These are phyloP conservation scores for Alaudala cheleensis DNA, from an alignment of 2,113 vertebrate genomes.

Conservation along the genomic window DNA sequence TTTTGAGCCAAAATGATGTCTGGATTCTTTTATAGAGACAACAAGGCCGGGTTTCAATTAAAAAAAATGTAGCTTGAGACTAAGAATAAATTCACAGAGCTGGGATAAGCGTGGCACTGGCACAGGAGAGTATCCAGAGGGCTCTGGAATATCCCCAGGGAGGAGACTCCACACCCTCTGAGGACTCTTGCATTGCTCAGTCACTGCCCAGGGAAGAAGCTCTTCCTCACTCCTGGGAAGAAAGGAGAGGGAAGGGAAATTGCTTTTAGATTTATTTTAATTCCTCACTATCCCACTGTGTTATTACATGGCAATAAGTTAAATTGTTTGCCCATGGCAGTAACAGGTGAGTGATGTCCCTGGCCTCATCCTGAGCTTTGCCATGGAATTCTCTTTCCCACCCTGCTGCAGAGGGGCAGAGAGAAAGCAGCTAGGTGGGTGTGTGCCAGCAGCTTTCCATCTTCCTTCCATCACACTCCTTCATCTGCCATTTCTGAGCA, in stretches of 20 bases:
- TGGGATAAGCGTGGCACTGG: neutral
- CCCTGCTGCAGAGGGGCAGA: neutral
- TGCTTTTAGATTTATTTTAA: neutral
- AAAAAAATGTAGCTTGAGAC: neutral
- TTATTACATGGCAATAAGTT: neutral
- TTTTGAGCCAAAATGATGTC: neutral
- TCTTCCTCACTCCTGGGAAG: neutral
- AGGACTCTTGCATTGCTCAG: neutral
- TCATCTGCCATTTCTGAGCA: neutral
- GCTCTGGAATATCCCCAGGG: neutral
- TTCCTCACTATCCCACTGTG: neutral
- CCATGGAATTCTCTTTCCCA: neutral
- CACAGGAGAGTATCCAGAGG: accelerated
- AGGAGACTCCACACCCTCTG: neutral
- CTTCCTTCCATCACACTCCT: neutral
- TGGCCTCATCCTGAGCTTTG: neutral
- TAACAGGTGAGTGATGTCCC: neutral
- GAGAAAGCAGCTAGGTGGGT: neutral
- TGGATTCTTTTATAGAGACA: neutral
- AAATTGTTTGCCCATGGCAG: neutral
- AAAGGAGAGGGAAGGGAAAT: accelerated
- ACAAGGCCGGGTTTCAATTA: neutral
- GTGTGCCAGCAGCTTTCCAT: neutral
- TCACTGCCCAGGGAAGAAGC: neutral
- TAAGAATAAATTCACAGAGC: neutral